Evolutionary conservation across 1,140 invertebrate species (phyloP).

Genomic region (Choristoneura fumiferana): DNA sequence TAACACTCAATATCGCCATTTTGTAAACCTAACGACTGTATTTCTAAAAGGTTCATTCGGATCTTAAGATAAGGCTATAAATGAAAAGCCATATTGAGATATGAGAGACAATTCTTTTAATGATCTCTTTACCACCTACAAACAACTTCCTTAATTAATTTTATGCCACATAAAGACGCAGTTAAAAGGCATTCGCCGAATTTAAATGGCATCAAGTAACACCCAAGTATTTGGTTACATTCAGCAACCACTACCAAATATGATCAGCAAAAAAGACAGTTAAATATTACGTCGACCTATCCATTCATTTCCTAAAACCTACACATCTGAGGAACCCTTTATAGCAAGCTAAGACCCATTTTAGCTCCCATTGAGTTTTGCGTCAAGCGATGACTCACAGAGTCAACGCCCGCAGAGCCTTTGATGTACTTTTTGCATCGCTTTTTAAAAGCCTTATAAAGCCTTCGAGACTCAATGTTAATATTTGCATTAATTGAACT

Average conservation of each 20-base stretch:
- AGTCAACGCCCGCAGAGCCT: constrained; percentile 46
- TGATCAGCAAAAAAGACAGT: too few species aligned
- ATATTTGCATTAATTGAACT: background rate
- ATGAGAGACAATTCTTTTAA: too few species aligned
- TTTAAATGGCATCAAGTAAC: too few species aligned
- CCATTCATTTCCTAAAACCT: background rate
- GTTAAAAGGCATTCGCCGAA: too few species aligned
- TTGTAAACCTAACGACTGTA: too few species aligned
- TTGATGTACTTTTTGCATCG: constrained; percentile 33
- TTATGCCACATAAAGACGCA: too few species aligned
- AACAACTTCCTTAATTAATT: too few species aligned
- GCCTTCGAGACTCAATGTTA: background rate
- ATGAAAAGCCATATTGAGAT: too few species aligned
- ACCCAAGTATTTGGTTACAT: background rate
- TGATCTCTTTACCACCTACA: too few species aligned
- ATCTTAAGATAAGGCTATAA: too few species aligned
- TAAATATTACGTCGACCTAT: background rate
- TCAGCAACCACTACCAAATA: background rate
- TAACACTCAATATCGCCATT: background rate
- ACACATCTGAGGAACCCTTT: background rate
- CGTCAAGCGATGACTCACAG: constrained; percentile 40
- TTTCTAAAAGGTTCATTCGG: too few species aligned
- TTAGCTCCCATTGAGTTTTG: constrained; percentile 35
- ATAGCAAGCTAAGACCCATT: constrained; percentile 28
- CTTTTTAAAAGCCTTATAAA: constrained; percentile 17